These are phyloP conservation scores for Epirrhoe tristata DNA, from an alignment of 2,888 invertebrate genomes.

Conservation along the genomic window DNA sequence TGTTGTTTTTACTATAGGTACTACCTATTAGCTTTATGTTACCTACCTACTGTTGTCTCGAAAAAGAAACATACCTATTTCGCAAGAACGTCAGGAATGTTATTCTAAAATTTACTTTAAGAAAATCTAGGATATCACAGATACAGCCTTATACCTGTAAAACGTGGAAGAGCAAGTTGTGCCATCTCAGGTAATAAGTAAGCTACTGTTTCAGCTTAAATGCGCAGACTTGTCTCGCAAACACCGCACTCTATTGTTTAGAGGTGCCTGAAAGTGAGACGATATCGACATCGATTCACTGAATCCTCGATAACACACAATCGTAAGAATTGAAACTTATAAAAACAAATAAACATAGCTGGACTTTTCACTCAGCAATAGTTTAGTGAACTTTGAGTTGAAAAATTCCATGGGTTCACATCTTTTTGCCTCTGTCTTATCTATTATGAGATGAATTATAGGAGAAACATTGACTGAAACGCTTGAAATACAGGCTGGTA, in stretches of 20 bases:
- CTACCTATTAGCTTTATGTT: no score
- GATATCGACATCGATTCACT: conserved; percentile 36
- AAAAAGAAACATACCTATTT: no score
- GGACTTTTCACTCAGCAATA: no score
- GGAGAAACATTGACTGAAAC: no score
- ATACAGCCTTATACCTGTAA: conserved; percentile 44
- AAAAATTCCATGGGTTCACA: no score
- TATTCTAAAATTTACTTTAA: neutral
- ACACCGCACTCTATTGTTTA: conserved; percentile 52
- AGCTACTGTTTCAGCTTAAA: conserved; percentile 84
- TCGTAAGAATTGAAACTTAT: neutral
- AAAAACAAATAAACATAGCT: neutral
- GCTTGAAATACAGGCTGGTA: no score
- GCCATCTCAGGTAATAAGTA: conserved; percentile 83
- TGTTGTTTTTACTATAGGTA: no score
- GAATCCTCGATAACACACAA: conserved; percentile 12
- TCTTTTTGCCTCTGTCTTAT: no score
- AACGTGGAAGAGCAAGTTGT: conserved; percentile 64
- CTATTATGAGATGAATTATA: no score
- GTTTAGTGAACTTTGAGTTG: no score
- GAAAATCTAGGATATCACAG: conserved; percentile 11
- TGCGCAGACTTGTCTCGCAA: conserved; percentile 74
- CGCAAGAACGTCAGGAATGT: no score
- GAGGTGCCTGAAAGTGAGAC: conserved; percentile 29
- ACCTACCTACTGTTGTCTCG: no score